Conservation (phyloP, 1,140 invertebrate species). For the Latrodectus geometricus region DNA sequence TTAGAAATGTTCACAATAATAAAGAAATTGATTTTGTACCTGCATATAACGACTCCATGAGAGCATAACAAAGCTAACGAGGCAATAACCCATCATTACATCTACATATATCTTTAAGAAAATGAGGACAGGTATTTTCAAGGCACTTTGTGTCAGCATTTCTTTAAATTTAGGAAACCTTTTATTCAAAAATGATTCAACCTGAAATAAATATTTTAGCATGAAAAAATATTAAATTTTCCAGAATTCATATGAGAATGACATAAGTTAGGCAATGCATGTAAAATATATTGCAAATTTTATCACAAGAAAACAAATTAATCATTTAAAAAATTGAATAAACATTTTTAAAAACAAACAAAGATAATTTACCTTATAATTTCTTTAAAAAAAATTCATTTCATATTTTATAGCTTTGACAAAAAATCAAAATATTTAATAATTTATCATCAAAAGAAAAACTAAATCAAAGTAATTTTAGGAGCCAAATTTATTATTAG, state of each 20-base stretch:
- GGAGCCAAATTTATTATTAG: too few species aligned
- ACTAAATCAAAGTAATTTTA: too few species aligned
- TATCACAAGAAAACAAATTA: background rate
- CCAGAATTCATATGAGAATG: slow-evolving; percentile 4
- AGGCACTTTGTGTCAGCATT: slow-evolving; percentile 63
- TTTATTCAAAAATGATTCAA: slow-evolving; percentile 37
- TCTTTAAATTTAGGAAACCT: slow-evolving; percentile 67
- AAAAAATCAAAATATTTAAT: too few species aligned
- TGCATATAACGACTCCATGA: slow-evolving; percentile 75
- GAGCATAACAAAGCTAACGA: slow-evolving; percentile 83
- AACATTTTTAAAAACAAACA: too few species aligned
- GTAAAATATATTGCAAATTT: background rate
- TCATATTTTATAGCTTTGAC: too few species aligned
- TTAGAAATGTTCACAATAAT: too few species aligned
- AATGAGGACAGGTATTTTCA: slow-evolving; percentile 69
- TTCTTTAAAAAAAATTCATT: too few species aligned
- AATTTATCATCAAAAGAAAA: too few species aligned
- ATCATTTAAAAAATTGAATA: background rate
- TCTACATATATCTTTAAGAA: slow-evolving; percentile 81
- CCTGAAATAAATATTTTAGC: background rate
- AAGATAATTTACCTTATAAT: too few species aligned
- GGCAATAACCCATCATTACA: slow-evolving; percentile 86
- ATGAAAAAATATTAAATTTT: slow-evolving; percentile 8
- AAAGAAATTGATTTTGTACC: slow-evolving; percentile 61
- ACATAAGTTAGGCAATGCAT: background rate